Evolutionary conservation across 2,888 invertebrate genomes (phyloP), one percentile per base, ranked within the genome.

Genomic region (Darwinula stevensoni): DNA sequence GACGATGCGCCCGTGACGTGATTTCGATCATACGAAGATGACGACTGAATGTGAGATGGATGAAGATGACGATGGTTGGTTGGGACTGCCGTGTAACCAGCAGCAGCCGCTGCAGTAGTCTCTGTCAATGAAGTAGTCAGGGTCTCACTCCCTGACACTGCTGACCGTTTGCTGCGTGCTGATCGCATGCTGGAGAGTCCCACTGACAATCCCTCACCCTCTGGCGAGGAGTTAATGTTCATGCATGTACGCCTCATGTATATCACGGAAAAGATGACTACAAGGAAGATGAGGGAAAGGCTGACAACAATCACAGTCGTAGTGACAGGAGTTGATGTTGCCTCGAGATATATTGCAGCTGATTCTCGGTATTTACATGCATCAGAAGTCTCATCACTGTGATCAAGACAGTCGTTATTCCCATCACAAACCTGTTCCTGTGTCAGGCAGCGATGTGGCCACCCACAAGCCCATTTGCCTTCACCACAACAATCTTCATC

Each of bases 321-420:
- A 6, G n/a, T n/a, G n/a, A n/a, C 22, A n/a, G 6, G 6, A n/a
- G 9, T 22, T 22, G 22, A n/a, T n/a, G 22, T 13, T 13, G 9
- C 12, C 14, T 6, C 9, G 6, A 6, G 28, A 6, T 11, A 13
- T 6, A 28, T n/a, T 6, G 28, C 28, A n/a, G 28, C 28, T 28
- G 28, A 6, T 9, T 11, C 28, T 28, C 12, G 9, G 9, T 6
- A 22, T 22, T n/a, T 22, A n/a, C 22, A 22, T 6, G 31, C 29
- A n/a, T 30, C 13, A 2, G 34, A 14, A 4, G 32, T 17, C 29
- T 80, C 80, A 47, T 80, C 78, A 1, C 69, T 63, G 2, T 72
- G 73, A 51, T 78, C 75, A 2, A 63, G 64, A 46, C 80, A 80
- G 46, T 78, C 65, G 6, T 62, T 62, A 49, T 62, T 65, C 0